Base-by-base conservation (phyloP, 35 echinoderm and acorn worm genomes). In the Patiria miniata region DNA sequence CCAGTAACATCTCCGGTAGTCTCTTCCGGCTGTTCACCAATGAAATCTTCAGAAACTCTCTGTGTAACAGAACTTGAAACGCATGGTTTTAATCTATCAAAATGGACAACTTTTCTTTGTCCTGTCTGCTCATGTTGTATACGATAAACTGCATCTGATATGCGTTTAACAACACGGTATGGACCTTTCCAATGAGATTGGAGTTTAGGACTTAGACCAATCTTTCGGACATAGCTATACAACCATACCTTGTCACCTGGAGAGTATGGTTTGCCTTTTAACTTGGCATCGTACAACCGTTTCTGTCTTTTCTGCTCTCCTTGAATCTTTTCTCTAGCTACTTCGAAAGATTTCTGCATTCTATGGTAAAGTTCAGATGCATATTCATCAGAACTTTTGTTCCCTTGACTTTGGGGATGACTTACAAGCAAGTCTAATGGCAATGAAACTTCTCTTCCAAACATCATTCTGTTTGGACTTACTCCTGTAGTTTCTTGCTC, bases 391-490 rank as follows among this genome's bases (percentile, higher is more conserved):
- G 26, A 8, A 37, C 32, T 28, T 34, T 14, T 39, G 12, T 15
- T 12, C 17, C 15, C 30, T 19, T 36, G 7, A 4, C 2, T 7
- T 5, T 42, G 18, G 3, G 78, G 86, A 7, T 39, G 32, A 7
- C 21, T 87, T 15, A 58, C 26, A 0, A 93, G 7, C 40, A 95
- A 37, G 33, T 86, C 88, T 21, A 91, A 29, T 12, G 88, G 93
- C 12, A 91, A 52, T 1, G 56, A 40, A 16, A 91, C 36, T 68
- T 95, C 84, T 55, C 93, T 40, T 14, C 88, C 89, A 30, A 95
- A 78, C 88, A 90, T 95, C 68, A 95, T 39, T 21, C 80, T 37
- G 26, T 86, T 91, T 83, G 93, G 93, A 2, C 77, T 81, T 29
- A 81, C 52, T n/a, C 84, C 77, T 2, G 83, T 91, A 1, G 88